Conservation (phyloP, 2,888 invertebrate genomes). For the Lysandra bellargus region DNA sequence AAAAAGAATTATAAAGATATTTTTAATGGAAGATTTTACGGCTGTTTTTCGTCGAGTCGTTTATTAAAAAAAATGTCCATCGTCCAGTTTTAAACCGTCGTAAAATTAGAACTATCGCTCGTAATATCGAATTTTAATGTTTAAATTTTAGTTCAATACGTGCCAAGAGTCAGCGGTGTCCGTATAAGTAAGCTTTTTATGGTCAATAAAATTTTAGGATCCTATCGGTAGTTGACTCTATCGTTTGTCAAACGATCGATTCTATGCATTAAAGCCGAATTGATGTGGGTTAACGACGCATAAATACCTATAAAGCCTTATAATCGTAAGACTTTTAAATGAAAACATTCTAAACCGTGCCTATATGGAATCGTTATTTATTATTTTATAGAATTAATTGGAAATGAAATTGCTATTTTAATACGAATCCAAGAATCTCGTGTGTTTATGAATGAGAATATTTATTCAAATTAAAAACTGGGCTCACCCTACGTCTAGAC, state of each 20-base stretch:
- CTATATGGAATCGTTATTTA: conserved; percentile 22
- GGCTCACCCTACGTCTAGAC: conserved; percentile 17
- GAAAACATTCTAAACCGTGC: conserved; percentile 43
- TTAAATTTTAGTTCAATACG: conserved; percentile 62
- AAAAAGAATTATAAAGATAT: conserved; percentile 33
- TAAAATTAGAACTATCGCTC: conserved; percentile 75
- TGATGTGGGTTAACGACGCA: conserved; percentile 53
- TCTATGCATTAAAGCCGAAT: conserved; percentile 50
- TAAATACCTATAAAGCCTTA: conserved; percentile 40
- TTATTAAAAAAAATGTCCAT: conserved; percentile 51
- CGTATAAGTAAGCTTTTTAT: conserved; percentile 76
- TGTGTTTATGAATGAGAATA: conserved; percentile 20
- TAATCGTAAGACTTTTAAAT: conserved; percentile 47
- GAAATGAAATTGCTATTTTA: conserved; percentile 19
- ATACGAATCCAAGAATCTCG: neutral
- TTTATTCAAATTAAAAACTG: conserved; percentile 17
- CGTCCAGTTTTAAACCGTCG: conserved; percentile 68
- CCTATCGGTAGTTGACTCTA: conserved; percentile 59
- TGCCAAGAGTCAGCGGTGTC: conserved; percentile 57
- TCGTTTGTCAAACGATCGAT: conserved; percentile 57
- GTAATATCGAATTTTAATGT: conserved; percentile 74
- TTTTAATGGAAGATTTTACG: conserved; percentile 40
- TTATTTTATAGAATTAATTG: conserved; percentile 10
- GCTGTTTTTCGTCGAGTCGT: conserved; percentile 45
- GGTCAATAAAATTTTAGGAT: conserved; percentile 73